Base-by-base conservation (phyloP, 35 echinoderm and acorn worm species). In the Patiria miniata region DNA sequence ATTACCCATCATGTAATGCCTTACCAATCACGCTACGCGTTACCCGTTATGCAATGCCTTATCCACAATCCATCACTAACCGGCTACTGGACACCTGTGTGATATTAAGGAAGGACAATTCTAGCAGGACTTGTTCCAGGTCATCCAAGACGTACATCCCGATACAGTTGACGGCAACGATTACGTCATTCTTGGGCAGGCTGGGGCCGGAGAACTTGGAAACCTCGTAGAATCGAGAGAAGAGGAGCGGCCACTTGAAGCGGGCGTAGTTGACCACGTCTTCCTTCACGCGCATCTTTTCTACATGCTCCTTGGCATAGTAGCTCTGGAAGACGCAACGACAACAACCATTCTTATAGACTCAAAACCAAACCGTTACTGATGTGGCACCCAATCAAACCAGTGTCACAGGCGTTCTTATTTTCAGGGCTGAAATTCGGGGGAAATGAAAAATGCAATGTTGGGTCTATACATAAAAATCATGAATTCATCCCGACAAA, bases 121-220 rank as follows among this genome's bases (percentile, higher is more conserved):
- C 95, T 22, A 98, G 39, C 8, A 98, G 68, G 16, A 98, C 95
- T 55, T 98, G 95, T 58, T 98, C 95, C 50, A 94, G 52, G 42
- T 98, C 95, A 89, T 98, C 95, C 19, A 98, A 92, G 56, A 98
- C 92, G 50, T 98, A 98, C 40, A 98, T 92, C 5, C 95, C 95
- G 2, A 92, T 98, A 92, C 95, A 98, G 68, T 98, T 98, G 53
- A 98, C 95, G 14, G 95, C 95, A 18, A 98, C 88, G 53, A 98
- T 98, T n/a, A 98, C 95, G 57, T 98, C 95, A 83, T 98, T 98
- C 92, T 98, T 98, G 7, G 95, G 95, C 33, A 98, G 92, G 61
- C 95, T 98, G 9, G 95, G 95, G 55, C 95, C 95, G 8, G 95
- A 98, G 89, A 98, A 98, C 61, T 98, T 98, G 61, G 68, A 94